These are phyloP conservation scores for Ceyx margarethae DNA, from an alignment of 2,113 vertebrate genomes.

Conservation along the genomic window DNA sequence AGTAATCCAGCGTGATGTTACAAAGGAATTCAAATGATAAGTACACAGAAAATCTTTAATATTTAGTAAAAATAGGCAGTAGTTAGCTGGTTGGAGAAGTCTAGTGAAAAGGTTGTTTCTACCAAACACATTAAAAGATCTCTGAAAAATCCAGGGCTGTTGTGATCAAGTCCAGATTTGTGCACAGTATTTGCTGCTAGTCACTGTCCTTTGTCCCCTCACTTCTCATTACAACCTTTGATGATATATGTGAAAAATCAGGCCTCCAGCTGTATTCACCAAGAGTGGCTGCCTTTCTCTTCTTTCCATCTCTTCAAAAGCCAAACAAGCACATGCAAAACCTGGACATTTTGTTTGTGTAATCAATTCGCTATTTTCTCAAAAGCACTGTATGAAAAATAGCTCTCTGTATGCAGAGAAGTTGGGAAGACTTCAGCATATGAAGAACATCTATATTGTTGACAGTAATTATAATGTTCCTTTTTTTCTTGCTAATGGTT, in stretches of 20 bases:
- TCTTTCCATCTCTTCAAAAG: background rate
- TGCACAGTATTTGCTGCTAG: background rate
- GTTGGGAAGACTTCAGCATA: background rate
- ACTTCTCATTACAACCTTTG: fast-evolving
- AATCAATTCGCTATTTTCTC: background rate
- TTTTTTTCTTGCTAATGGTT: background rate
- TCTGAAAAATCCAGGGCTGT: background rate
- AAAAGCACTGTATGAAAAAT: background rate
- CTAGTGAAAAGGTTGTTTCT: background rate
- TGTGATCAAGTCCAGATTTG: background rate
- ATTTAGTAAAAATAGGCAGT: background rate
- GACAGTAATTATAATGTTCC: background rate
- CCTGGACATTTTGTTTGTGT: background rate
- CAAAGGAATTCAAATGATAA: background rate
- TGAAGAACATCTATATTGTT: background rate
- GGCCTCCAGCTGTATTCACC: background rate
- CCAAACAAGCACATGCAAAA: background rate
- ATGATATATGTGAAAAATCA: background rate
- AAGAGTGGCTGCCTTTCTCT: background rate
- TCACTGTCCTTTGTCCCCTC: background rate
- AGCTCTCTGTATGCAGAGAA: background rate
- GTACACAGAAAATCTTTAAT: background rate
- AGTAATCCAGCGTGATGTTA: background rate
- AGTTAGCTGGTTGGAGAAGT: background rate
- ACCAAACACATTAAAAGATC: background rate